Percentiles rank a stretch among this genome's conserved stretches.
phyloP scores from a whole-genome alignment of 2,113 vertebrate genomes.

The Dasyornis broadbenti region DNA sequence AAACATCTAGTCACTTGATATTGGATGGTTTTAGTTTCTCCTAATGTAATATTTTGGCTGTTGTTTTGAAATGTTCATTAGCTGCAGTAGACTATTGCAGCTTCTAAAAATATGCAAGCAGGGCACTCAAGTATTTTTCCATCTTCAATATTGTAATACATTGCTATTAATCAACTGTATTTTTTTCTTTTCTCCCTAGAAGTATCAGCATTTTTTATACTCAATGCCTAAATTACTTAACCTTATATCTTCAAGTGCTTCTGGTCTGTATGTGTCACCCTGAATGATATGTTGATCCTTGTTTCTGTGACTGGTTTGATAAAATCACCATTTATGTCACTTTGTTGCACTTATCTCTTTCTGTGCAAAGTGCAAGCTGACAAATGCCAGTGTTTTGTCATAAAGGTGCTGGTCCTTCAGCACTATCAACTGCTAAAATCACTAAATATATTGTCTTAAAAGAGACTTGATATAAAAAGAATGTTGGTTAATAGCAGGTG shows the following conservation, averaged over 20 bases:
- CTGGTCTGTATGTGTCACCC: not conserved
- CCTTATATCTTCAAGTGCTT: not conserved
- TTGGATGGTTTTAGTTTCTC: not conserved
- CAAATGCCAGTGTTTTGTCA: not conserved
- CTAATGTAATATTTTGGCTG: not conserved
- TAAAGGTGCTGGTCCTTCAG: not conserved
- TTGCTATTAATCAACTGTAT: not conserved
- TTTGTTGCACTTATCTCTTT: not conserved
- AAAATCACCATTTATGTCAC: not conserved
- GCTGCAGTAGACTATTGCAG: not conserved
- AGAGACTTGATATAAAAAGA: not conserved
- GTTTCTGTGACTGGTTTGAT: not conserved
- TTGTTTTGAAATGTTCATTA: not conserved
- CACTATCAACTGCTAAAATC: not conserved
- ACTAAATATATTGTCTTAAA: not conserved
- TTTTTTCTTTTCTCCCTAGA: not conserved
- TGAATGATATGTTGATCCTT: not conserved
- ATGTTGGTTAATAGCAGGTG: not conserved
- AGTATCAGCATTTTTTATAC: not conserved
- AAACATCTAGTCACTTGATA: not conserved
- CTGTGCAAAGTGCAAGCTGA: not conserved
- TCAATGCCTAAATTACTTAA: not conserved
- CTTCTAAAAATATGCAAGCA: not conserved
- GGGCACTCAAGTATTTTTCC: not conserved
- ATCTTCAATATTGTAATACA: not conserved